These are phyloP conservation scores for Gymnoscelis rufifasciata DNA, from an alignment of 2,888 invertebrate genomes.

Conservation along the genomic window DNA sequence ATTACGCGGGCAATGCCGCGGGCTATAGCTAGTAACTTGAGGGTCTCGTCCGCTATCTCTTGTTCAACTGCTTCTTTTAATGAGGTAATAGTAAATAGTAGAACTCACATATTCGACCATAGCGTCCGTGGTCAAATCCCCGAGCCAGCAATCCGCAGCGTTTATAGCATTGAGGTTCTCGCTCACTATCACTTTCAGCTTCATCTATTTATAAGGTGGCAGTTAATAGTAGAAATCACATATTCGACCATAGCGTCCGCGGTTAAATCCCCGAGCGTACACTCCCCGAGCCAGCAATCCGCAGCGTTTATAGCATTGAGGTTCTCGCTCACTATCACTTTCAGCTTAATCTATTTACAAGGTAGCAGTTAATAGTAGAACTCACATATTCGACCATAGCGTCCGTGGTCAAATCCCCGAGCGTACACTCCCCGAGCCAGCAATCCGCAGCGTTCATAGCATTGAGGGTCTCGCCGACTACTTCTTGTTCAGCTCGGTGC, in stretches of 20 bases:
- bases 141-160: no score
- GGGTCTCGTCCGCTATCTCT: no score
- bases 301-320: no score
- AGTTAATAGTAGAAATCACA: constrained; percentile 23
- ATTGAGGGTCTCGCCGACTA: constrained; percentile 18
- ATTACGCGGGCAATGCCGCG: no score
- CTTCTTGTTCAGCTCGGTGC: constrained; percentile 20
- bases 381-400: constrained; percentile 71
- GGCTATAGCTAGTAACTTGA: no score
- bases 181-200: no score
- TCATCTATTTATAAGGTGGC: no score
- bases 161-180: no score
- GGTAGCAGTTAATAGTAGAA: neutral
- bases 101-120: constrained; percentile 61
- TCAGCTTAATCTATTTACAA: constrained; percentile 24
- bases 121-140: constrained; percentile 82
- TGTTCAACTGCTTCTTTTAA: no score
- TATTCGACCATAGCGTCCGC: constrained; percentile 81
- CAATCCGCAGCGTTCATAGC: constrained; percentile 20
- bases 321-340: constrained; percentile 18
- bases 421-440: constrained; percentile 77
- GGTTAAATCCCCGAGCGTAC: constrained; percentile 82
- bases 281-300: constrained; percentile 82
- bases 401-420: constrained; percentile 83
- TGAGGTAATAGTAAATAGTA: no score